Base-by-base conservation (phyloP, 2,797 vertebrate species). In the Scomberomorus guttatus region DNA sequence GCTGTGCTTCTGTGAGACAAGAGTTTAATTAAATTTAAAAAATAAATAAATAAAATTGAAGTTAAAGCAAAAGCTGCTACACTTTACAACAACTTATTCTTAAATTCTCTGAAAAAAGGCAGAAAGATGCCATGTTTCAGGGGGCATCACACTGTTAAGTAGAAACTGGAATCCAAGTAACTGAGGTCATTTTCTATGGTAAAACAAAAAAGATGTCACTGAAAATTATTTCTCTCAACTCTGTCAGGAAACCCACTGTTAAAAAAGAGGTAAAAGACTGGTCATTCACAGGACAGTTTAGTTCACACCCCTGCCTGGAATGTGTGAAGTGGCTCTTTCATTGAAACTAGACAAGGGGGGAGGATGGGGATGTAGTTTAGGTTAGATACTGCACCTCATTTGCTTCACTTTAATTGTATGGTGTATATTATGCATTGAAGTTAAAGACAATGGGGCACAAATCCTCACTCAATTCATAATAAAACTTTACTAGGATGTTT, bases 291-390 rank as follows among this genome's bases (percentile, higher is more conserved):
- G 27, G 20, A 29, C 32, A 24, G 48, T 55, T 73, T 9, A 58
- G 76, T 86, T 93, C 83, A 91, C 93, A 90, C 88, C 68, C 42
- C 18, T 6, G 24, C 8, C 20, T 77, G 85, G 90, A 92, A 90
- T 93, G 90, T 93, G 72, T 65, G 25, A 85, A 77, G 29, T 51
- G 34, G 11, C n/a, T 77, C 32, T 85, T 81, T 75, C 72, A 64
- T n/a, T 82, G 79, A 89, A 90, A 91, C 83, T 72, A 68, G 24
- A 24, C 14, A n/a, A 64, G 42, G 39, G 65, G 39, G 5, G 42
- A 6, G 29, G 4, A 39, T 22, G 62, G 51, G 71, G 51, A 39
- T 62, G 65, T 13, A 9, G 6, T 22, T 15, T 3, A 13, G 27
- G 25, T 61, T 39, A 15, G 17, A 20, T 48, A 27, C 65, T 57